Percentiles rank a stretch among this genome's conserved stretches.
Conservation (phyloP, 2,797 vertebrate genomes). For the Sebastes variabilis region DNA sequence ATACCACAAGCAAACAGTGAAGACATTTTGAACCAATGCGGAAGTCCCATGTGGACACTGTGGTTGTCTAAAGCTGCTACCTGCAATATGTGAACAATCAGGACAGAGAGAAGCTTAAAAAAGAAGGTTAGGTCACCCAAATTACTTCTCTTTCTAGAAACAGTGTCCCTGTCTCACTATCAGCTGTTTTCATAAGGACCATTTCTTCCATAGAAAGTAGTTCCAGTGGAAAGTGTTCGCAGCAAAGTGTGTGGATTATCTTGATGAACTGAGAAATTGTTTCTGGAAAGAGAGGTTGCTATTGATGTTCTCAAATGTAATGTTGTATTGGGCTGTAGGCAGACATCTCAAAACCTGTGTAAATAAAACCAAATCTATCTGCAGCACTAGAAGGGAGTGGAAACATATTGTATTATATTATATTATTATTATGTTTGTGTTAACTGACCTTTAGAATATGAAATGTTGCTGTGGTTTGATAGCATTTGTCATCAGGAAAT, state of each 20-base stretch:
- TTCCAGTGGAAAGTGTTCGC: neutral
- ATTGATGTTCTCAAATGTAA: conserved; percentile 7
- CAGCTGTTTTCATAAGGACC: neutral
- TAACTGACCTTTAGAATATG: neutral
- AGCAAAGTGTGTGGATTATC: neutral
- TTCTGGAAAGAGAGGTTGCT: neutral
- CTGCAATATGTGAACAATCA: neutral
- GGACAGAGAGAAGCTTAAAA: neutral
- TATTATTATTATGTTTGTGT: neutral
- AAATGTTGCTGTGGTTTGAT: neutral
- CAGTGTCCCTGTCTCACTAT: neutral
- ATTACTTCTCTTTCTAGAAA: conserved; percentile 11
- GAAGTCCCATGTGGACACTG: neutral
- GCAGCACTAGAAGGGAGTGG: neutral
- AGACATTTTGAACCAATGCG: neutral
- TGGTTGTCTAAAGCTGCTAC: neutral
- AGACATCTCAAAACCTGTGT: neutral
- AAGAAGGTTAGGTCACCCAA: neutral
- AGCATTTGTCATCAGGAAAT: neutral
- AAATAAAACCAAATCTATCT: neutral
- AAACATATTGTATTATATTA: neutral
- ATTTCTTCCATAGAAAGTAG: neutral
- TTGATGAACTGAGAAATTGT: conserved; percentile 4
- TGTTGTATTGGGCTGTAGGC: neutral
- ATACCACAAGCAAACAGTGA: neutral